Evolutionary conservation across 2,113 vertebrate genomes (phyloP).

Genomic region (Pedionomus torquatus): DNA sequence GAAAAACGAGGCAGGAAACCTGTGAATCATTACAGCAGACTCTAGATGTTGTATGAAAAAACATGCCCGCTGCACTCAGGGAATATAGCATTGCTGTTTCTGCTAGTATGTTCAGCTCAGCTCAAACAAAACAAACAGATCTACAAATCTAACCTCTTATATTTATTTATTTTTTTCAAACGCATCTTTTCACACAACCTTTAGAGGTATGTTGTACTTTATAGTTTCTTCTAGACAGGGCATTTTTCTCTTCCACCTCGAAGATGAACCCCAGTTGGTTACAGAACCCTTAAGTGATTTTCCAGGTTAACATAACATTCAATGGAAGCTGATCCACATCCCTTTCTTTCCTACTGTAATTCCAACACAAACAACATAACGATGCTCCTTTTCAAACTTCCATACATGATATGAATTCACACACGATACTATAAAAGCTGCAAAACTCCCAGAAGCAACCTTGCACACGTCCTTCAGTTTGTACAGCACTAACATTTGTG

Average conservation of each 20-base stretch:
- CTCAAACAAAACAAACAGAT: background rate
- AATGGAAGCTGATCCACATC: background rate
- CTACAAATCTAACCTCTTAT: background rate
- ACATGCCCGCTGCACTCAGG: background rate
- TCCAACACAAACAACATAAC: background rate
- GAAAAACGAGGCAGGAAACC: background rate
- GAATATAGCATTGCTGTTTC: background rate
- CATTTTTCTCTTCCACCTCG: background rate
- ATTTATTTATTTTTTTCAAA: background rate
- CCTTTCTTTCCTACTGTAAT: background rate
- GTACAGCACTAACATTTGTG: rapidly evolving
- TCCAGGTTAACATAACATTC: background rate
- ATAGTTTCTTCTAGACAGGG: background rate
- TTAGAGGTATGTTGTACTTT: background rate
- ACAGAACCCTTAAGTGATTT: background rate
- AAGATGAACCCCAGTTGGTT: background rate
- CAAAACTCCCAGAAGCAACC: background rate
- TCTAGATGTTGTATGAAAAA: background rate
- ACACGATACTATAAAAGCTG: background rate
- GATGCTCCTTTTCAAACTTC: background rate
- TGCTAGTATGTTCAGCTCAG: background rate
- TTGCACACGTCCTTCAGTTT: background rate
- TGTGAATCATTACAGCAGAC: background rate
- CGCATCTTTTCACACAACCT: background rate
- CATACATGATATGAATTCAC: background rate